These are phyloP conservation scores for Panzeria rudis DNA, from an alignment of 2,888 invertebrate species.

Conservation along the genomic window DNA sequence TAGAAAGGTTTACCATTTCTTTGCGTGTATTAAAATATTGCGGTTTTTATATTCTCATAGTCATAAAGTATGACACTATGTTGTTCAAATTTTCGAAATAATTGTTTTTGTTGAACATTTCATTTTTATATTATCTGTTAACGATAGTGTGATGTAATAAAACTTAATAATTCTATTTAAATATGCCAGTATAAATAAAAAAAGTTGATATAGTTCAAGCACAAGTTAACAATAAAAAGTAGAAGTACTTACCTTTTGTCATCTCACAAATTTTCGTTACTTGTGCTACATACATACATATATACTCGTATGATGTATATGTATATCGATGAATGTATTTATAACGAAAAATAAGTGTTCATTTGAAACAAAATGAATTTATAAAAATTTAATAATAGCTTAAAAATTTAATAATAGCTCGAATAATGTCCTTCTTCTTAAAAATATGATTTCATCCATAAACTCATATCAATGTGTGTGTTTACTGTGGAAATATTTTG, in stretches of 20 bases:
- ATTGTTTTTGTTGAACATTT: too few relatives aligned
- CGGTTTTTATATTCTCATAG: too few relatives aligned
- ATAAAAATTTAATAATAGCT: background rate
- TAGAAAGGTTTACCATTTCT: too few relatives aligned
- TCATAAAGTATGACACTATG: too few relatives aligned
- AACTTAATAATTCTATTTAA: slow-evolving; percentile 7
- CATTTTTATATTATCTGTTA: background rate
- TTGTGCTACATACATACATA: background rate
- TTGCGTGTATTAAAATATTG: too few relatives aligned
- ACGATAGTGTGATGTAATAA: background rate
- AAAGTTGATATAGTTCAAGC: background rate
- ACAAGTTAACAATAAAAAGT: background rate
- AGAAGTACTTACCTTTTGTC: background rate
- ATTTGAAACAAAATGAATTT: background rate
- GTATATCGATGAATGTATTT: too few relatives aligned
- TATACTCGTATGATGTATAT: background rate
- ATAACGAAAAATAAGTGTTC: too few relatives aligned
- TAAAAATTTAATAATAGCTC: background rate
- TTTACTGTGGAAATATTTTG: background rate
- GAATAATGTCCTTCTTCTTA: background rate
- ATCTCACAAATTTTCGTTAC: background rate
- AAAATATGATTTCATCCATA: background rate
- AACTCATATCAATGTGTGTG: background rate
- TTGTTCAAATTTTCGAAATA: too few relatives aligned
- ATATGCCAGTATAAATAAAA: background rate